Percentiles rank a stretch among this genome's conserved stretches.
These are phyloP conservation scores for Cantharis flavilabris DNA, from an alignment of 2,888 invertebrate species.

Conservation along the genomic window DNA sequence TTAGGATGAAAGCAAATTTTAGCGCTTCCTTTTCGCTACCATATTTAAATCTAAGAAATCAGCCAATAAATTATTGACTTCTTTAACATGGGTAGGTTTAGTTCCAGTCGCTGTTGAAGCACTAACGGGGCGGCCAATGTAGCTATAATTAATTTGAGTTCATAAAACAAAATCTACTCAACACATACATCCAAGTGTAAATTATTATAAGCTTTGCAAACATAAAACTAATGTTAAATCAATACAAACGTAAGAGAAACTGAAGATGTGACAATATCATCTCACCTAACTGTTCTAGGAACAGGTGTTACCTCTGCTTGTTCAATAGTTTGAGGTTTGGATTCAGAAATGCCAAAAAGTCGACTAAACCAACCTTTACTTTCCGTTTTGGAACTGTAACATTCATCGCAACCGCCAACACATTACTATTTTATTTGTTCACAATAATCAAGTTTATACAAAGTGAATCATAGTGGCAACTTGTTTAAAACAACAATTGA, in stretches of 20 bases:
- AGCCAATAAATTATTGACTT: conserved; percentile 67
- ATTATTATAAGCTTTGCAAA: neutral
- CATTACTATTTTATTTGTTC: neutral
- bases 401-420: conserved; percentile 18
- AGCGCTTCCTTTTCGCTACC: neutral
- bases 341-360: conserved; percentile 59
- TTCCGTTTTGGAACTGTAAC: conserved; percentile 40
- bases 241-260: conserved; percentile 16
- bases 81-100: conserved; percentile 91
- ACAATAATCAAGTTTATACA: neutral
- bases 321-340: conserved; percentile 41
- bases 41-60: neutral
- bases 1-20: neutral
- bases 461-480: neutral
- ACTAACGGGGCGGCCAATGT: conserved; percentile 88
- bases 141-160: conserved; percentile 64
- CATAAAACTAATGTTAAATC: neutral
- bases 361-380: conserved; percentile 65
- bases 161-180: conserved; percentile 38
- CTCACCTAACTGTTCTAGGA: conserved; percentile 56
- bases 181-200: neutral
- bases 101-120: conserved; percentile 98
- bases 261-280: conserved; percentile 33
- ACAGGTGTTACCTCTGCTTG: conserved; percentile 45
- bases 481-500: neutral